phyloP scores from a whole-genome alignment of 2,888 invertebrate species.

The Diadromus collaris region DNA sequence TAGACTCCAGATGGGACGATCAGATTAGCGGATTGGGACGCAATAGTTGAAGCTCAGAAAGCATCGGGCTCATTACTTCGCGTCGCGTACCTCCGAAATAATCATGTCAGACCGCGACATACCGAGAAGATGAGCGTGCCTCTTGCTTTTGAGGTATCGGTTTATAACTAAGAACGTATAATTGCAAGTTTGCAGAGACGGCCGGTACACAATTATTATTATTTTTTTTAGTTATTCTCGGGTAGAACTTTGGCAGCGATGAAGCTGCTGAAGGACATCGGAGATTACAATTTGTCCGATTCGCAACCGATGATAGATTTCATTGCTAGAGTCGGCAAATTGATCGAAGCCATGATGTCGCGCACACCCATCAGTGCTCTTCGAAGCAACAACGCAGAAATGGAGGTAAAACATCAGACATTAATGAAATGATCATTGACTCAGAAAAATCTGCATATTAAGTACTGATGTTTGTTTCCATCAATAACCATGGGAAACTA shows the following conservation, averaged over 20 bases:
- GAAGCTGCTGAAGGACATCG: conserved; percentile 24
- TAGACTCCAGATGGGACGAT: conserved; percentile 63
- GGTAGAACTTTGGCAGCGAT: conserved; percentile 39
- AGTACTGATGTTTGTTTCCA: too few species aligned
- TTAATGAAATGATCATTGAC: too few species aligned
- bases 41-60: conserved; percentile 38
- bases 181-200: too few species aligned
- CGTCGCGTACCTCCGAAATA: conserved; percentile 41
- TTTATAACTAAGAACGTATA: too few species aligned
- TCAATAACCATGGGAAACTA: too few species aligned
- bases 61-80: conserved; percentile 13
- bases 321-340: conserved; percentile 34
- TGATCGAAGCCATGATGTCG: conserved; percentile 50
- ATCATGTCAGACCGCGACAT: conserved; percentile 45
- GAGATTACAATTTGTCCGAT: conserved; percentile 28
- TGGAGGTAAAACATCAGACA: conserved; percentile 22
- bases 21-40: conserved; percentile 55
- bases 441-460: too few species aligned
- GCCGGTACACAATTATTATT: too few species aligned
- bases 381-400: background rate
- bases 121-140: conserved; percentile 52
- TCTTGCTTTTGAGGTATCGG: conserved; percentile 47
- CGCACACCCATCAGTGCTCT: conserved; percentile 34
- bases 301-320: conserved; percentile 41
- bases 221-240: conserved; percentile 40